A percentile compares a stretch with the other conserved stretches of the same genome.
phyloP scores from a whole-genome alignment of 2,113 vertebrate species.

The Entomyzon cyanotis region DNA sequence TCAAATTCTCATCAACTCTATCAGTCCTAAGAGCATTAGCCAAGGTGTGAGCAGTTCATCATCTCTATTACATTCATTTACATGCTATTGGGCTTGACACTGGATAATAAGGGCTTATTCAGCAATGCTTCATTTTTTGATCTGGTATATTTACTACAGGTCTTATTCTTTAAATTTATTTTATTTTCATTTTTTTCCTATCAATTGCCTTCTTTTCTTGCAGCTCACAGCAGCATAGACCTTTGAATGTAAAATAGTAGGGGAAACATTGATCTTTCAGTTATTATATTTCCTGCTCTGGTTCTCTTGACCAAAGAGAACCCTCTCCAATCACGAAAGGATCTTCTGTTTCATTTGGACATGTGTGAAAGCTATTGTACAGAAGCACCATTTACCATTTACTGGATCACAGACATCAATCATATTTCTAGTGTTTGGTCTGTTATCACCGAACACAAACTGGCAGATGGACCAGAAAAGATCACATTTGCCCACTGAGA shows the following conservation, averaged over 20 bases:
- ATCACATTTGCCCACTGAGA: background rate
- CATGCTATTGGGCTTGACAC: background rate
- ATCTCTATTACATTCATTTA: background rate
- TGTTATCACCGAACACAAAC: background rate
- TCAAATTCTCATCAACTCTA: background rate
- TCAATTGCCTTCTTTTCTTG: background rate
- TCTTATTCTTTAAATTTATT: background rate
- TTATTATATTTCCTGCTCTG: background rate
- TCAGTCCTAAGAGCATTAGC: background rate
- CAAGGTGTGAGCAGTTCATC: background rate
- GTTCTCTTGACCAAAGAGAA: background rate
- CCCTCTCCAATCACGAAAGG: background rate
- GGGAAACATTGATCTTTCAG: background rate
- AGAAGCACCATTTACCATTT: background rate
- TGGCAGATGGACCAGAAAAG: background rate
- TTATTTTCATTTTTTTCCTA: background rate
- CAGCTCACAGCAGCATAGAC: background rate
- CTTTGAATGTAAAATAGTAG: background rate
- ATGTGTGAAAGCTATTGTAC: background rate
- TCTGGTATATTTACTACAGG: background rate
- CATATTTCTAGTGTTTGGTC: background rate
- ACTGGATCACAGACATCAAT: background rate
- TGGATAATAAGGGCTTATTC: background rate
- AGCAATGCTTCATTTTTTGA: slow-evolving; percentile 6
- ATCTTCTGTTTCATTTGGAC: background rate